Evolutionary conservation across 2,797 vertebrate species (phyloP).

Genomic region (Danio kyathit): DNA sequence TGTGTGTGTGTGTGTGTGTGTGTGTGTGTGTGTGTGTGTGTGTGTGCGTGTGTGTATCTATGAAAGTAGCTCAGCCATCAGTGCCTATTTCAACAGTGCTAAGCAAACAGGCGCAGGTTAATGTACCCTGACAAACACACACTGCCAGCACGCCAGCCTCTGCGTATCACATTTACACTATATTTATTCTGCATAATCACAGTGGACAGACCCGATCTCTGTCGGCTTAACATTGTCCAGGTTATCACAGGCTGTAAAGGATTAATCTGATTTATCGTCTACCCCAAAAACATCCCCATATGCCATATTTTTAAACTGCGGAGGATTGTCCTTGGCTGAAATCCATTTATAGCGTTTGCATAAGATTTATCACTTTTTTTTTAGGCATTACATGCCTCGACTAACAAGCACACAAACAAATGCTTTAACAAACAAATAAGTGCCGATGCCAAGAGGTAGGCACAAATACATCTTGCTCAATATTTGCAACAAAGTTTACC

Average conservation of each 20-base stretch:
- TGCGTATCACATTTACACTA: conserved; percentile 71
- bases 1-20: conserved; percentile 10
- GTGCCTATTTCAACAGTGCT: conserved; percentile 73
- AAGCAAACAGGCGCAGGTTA: conserved; percentile 81
- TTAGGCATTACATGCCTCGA: conserved; percentile 27
- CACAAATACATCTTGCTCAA: conserved; percentile 21
- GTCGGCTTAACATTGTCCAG: conserved; percentile 22
- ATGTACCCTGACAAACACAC: conserved; percentile 78
- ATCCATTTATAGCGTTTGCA: conserved; percentile 20
- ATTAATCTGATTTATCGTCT: conserved; percentile 19
- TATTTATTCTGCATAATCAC: conserved; percentile 81
- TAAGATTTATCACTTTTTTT: conserved; percentile 27
- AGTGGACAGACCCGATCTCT: conserved; percentile 72
- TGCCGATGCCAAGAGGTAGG: conserved; percentile 3
- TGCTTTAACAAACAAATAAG: conserved; percentile 29
- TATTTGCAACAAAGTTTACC: conserved; percentile 38
- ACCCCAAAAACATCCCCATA: background rate
- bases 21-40: background rate
- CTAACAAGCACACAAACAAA: conserved; percentile 17
- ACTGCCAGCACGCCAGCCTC: conserved; percentile 46
- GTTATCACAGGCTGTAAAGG: conserved; percentile 27
- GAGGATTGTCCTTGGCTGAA: conserved; percentile 20
- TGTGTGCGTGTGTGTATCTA: conserved; percentile 20
- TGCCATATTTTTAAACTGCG: conserved; percentile 11
- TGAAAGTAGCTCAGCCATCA: conserved; percentile 42